phyloP scores from a whole-genome alignment of 2,888 invertebrate genomes.

The Eristalinus aeneus region DNA sequence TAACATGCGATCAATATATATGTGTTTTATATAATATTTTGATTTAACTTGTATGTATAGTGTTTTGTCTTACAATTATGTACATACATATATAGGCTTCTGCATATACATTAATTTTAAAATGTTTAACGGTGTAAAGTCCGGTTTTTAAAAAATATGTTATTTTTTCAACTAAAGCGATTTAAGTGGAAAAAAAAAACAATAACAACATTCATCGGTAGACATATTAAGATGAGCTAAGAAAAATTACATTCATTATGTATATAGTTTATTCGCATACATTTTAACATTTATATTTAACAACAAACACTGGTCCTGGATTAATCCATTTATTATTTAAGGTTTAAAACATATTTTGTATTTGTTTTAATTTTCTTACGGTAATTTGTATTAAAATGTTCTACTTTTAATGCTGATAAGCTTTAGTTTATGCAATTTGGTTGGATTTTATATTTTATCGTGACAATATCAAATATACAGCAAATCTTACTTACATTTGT shows the following conservation, averaged over 20 bases:
- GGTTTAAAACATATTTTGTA: conserved; percentile 28
- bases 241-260: background rate
- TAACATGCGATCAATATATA: conserved; percentile 58
- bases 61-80: conserved; percentile 19
- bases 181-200: background rate
- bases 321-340: conserved; percentile 63
- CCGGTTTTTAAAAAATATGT: conserved; percentile 43
- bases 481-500: conserved; percentile 37
- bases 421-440: conserved; percentile 46
- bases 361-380: conserved; percentile 15
- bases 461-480: conserved; percentile 47
- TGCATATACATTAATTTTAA: conserved; percentile 5
- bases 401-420: conserved; percentile 10
- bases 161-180: background rate
- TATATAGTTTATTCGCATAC: conserved; percentile 52
- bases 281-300: conserved; percentile 62
- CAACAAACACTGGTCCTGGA: conserved; percentile 70
- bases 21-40: conserved; percentile 15
- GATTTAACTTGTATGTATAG: conserved; percentile 13
- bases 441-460: conserved; percentile 14
- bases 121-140: conserved; percentile 66
- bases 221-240: background rate
- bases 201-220: background rate
- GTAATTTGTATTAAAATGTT: conserved; percentile 40
- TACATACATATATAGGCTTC: conserved; percentile 22